These are phyloP conservation scores for Eupelmus urozonus DNA, from an alignment of 2,888 invertebrate species.

Conservation along the genomic window DNA sequence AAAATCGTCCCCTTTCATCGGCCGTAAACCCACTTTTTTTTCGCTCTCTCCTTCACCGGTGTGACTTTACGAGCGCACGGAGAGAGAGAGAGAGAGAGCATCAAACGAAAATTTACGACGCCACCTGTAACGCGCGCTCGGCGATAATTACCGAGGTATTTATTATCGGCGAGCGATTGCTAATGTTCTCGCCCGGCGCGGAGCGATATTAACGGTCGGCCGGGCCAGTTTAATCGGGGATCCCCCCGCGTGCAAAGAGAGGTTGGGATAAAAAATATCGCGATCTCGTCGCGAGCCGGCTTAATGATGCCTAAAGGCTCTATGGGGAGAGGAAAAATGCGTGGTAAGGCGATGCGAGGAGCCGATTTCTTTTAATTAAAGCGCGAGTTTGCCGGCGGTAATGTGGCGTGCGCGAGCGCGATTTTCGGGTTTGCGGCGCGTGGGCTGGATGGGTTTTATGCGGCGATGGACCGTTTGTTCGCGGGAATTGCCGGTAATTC, in stretches of 20 bases:
- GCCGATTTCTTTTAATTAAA: constrained; percentile 56
- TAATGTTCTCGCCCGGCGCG: constrained; percentile 34
- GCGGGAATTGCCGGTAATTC: no score
- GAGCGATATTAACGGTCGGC: constrained; percentile 30
- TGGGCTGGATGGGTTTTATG: no score
- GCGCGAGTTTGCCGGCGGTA: not conserved
- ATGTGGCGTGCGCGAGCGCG: no score
- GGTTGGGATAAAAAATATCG: constrained; percentile 13
- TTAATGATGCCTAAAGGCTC: constrained; percentile 17
- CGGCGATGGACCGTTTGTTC: no score
- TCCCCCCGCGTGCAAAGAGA: not conserved
- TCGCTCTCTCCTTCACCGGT: not conserved
- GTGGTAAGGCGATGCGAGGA: not conserved
- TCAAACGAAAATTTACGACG: constrained; percentile 53
- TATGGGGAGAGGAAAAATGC: not conserved
- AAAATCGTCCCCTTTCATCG: not conserved
- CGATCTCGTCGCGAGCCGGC: not conserved
- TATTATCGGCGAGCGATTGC: constrained; percentile 53
- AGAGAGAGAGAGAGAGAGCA: not conserved
- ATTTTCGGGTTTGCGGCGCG: no score
- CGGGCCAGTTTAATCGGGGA: constrained; percentile 4
- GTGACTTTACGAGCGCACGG: no score
- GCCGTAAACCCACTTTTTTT: constrained; percentile 15
- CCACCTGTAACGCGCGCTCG: constrained; percentile 41
- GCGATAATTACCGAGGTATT: constrained; percentile 54